Base-by-base conservation (phyloP, 2,797 vertebrate species). In the Catostomus latipinnis region DNA sequence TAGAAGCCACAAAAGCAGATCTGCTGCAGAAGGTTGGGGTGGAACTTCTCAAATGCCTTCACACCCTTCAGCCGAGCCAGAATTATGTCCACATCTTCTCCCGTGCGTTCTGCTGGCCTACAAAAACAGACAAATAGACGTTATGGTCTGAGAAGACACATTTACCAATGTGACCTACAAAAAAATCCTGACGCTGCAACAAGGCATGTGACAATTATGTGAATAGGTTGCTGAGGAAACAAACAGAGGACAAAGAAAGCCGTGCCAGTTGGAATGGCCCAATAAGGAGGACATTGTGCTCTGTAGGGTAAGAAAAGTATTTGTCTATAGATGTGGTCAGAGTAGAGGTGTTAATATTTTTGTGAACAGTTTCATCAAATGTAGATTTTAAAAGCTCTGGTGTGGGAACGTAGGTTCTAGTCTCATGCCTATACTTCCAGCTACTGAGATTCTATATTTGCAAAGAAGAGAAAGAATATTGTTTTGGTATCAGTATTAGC, bases 71-170 rank as follows among this genome's bases (percentile, higher is more conserved):
- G 90, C 65, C 96, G 92, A 53, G 96, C 96, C 87, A 98, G 94
- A 88, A 98, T 98, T 77, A 99, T 98, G 87, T 99, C 97, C 87
- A 99, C 94, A 92, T 99, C 97, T 90, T 99, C 97, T 84, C 95
- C 96, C 0, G 97, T 98, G 79, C 97, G 96, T 87, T 99, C 97
- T 52, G 97, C 88, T 0, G 97, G 97, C 86, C 97, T 99, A 87
- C 14, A 84, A 22, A 76, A 43, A 71, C 58, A 77, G 48, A 58
- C 61, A 76, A 4, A 78, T 1, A 71, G 9, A 60, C 13, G 14
- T 16, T 68, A 45, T 16, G 9, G 62, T 57, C 53, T 62, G 22
- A 12, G 14, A 0, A 72, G 22, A 65, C 4, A 61, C 58, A 57
- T 46, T 50, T 8, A 49, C 66, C 56, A 62, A 62, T 18, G 48